A percentile compares a stretch with the other conserved stretches of the same genome.
Conservation (phyloP, 2,888 invertebrate species). For the Thera britannica region DNA sequence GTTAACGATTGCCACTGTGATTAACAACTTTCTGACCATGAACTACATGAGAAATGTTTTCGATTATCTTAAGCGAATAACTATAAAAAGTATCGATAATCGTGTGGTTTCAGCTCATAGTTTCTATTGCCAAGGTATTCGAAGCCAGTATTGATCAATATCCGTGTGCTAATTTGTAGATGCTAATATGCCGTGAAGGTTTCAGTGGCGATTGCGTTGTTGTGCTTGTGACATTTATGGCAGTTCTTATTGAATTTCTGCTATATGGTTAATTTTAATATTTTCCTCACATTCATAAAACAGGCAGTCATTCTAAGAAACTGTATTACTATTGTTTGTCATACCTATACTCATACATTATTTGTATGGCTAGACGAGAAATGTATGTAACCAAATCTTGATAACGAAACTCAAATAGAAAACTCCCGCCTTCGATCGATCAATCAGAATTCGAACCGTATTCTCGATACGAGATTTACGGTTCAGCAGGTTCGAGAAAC, state of each 20-base stretch:
- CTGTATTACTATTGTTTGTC: too few relatives aligned
- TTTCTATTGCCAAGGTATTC: conserved; percentile 30
- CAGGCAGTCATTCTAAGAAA: neutral
- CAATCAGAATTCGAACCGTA: neutral
- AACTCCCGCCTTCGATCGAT: neutral
- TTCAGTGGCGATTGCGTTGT: conserved; percentile 37
- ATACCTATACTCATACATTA: neutral
- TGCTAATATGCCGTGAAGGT: conserved; percentile 44
- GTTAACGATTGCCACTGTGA: neutral
- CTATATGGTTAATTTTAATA: neutral
- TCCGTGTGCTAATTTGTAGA: conserved; percentile 41
- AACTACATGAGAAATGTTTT: neutral
- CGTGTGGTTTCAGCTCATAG: conserved; percentile 17
- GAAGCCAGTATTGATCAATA: conserved; percentile 27
- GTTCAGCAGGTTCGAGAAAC: neutral
- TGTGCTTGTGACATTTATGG: conserved; percentile 31
- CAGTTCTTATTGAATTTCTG: neutral
- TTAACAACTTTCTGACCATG: neutral
- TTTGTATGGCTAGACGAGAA: neutral
- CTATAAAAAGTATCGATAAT: conserved; percentile 12
- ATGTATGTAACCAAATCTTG: neutral
- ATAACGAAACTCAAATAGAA: neutral
- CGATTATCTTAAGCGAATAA: neutral
- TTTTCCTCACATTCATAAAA: conserved; percentile 13
- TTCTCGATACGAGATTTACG: neutral